Base-by-base conservation (phyloP, 2,888 invertebrate species). In the Cheilosia variabilis region DNA sequence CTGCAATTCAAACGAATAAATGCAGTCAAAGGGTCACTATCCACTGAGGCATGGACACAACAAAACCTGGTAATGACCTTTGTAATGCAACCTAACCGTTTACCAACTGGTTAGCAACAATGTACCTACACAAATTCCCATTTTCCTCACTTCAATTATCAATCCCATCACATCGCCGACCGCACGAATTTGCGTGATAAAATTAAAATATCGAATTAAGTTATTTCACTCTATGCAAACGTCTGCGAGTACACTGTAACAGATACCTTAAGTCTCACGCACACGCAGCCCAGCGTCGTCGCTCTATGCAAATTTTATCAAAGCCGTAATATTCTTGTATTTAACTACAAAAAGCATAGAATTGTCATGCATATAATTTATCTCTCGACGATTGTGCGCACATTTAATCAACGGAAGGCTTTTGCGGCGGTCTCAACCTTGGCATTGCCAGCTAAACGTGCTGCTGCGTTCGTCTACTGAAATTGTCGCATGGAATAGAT, bases 321-420 rank as follows among this genome's bases (percentile, higher is more conserved):
- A 52, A 69, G 75, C 75, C 71, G 65, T 71, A 71, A 84, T 84
- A 84, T 84, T 66, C 75, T 84, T 84, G 84, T 80, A 84, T 80
- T 55, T 65, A 84, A 66, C 65, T 84, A 84, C 84, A 75, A 80
- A 84, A 79, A 58, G 58, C 80, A 75, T 75, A 75, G 69, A 71
- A 84, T 79, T 80, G 84, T 84, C 80, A 79, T 79, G 75, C 75
- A 63, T 65, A 84, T 84, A 84, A 84, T 75, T 80, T 84, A 84
- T 84, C 84, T 80, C 47, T 52, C 45, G 24, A 53, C 73, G 78
- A 78, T 73, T 73, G 78, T 34, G 68, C 57, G 68, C 66, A 57
- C 73, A 83, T 69, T 83, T 83, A 57, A 79, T 66, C 72, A 58
- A 60, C 66, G 41, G 60, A 71, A 71, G 65, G 58, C 65, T 71